Evolutionary conservation across 1,140 invertebrate genomes (phyloP).

Genomic region (Trissolcus basalis): DNA sequence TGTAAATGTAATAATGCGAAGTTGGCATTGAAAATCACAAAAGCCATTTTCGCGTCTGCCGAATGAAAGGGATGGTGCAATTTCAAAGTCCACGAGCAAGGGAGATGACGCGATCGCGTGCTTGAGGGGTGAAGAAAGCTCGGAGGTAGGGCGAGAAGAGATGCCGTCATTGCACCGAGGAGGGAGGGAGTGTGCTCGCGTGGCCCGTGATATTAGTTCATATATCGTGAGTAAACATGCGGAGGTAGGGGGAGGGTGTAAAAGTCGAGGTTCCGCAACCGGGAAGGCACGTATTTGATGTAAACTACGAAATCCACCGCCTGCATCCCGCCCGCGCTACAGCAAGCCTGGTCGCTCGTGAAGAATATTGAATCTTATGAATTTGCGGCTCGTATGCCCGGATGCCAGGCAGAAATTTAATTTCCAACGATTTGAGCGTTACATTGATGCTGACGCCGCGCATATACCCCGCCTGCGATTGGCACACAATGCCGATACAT

Average conservation of each 20-base stretch:
- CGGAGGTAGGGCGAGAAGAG: conserved; percentile 15
- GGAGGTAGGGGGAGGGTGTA: conserved; percentile 50
- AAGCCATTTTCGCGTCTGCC: conserved; percentile 40
- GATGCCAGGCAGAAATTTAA: conserved; percentile 67
- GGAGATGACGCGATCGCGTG: conserved; percentile 48
- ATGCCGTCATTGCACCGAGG: conserved; percentile 20
- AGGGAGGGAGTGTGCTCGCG: conserved; percentile 40
- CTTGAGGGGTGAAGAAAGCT: conserved; percentile 34
- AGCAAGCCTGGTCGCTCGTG: conserved; percentile 62
- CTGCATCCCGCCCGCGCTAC: conserved; percentile 33
- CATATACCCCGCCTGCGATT: conserved; percentile 27
- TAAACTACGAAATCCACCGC: conserved; percentile 57
- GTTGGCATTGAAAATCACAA: conserved; percentile 46
- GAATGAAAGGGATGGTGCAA: conserved; percentile 28
- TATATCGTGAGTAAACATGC: conserved; percentile 62
- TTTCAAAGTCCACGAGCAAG: conserved; percentile 31
- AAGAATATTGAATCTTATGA: conserved; percentile 73
- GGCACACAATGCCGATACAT: conserved; percentile 25
- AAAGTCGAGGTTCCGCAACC: conserved; percentile 53
- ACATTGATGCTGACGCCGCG: conserved; percentile 31
- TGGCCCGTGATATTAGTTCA: conserved; percentile 62
- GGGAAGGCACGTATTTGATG: conserved; percentile 62
- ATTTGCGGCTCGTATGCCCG: conserved; percentile 64
- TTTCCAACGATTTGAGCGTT: conserved; percentile 65
- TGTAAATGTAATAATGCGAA: conserved; percentile 46